Evolutionary conservation across 2,888 invertebrate genomes (phyloP).

Genomic region (Caenorhabditis becei): DNA sequence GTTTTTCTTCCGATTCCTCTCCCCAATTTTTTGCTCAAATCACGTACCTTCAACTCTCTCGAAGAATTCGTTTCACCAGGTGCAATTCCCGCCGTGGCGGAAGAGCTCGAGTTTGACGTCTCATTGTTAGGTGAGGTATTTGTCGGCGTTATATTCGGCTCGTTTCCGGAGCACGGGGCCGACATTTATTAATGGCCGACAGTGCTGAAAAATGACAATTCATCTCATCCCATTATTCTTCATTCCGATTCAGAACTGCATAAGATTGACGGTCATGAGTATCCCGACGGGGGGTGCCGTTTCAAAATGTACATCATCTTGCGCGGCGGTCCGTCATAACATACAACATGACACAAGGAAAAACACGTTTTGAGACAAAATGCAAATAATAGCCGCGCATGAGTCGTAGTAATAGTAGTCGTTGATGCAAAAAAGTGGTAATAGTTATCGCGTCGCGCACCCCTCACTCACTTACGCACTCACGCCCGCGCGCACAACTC

Average conservation of each 20-base stretch:
- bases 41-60: constrained; percentile 62
- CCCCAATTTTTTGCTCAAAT: background rate
- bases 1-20: constrained; percentile 1
- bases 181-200: constrained; percentile 62
- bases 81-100: constrained; percentile 41
- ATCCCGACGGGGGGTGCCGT: constrained; percentile 21
- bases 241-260: constrained; percentile 31
- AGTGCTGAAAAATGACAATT: constrained; percentile 48
- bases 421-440: constrained; percentile 62
- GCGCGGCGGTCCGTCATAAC: constrained; percentile 34
- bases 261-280: constrained; percentile 38
- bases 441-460: constrained; percentile 57
- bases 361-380: constrained; percentile 47
- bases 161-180: constrained; percentile 61
- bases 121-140: constrained; percentile 56
- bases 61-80: constrained; percentile 60
- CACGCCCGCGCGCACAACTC: constrained; percentile 54
- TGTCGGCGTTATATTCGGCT: constrained; percentile 53
- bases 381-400: constrained; percentile 54
- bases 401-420: constrained; percentile 58
- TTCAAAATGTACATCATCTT: constrained; percentile 36
- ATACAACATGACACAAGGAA: constrained; percentile 43
- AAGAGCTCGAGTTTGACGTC: constrained; percentile 46
- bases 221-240: constrained; percentile 26
- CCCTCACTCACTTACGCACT: constrained; percentile 40